Evolutionary conservation across 2,888 invertebrate species (phyloP), one percentile per base, ranked within the genome.

Genomic region (Plebejus argus): DNA sequence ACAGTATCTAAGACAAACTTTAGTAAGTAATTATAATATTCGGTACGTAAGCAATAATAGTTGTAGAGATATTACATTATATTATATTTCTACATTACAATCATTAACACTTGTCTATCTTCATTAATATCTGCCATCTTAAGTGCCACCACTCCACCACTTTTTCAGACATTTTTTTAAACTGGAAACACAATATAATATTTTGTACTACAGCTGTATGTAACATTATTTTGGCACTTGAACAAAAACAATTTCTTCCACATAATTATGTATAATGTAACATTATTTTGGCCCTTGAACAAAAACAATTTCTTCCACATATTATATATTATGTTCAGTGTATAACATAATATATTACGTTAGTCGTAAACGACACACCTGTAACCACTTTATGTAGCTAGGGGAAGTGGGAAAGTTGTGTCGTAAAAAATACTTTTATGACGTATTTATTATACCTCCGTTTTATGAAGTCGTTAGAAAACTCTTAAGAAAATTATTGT

Each of bases 381-480:
- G 74, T 74, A 74, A 74, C 74, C 74, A 53, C 74, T 74, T 71
- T 74, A 74, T 23, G 45, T 49, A 49, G 49, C 74, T 49, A 18
- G 53, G 53, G 53, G 74, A 74, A 72, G 39, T 72, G 72, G 23
- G 74, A 74, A 74, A 74, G 74, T 74, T 53, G 28, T 53, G 74
- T 15, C 74, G 53, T 74, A 49, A 74, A 74, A 71, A 53, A 23
- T 49, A 28, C 49, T 74, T 74, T 74, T 74, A 74, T 74, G 28
- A 53, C 45, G 74, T 53, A 49, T 72, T 72, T 72, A 74, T 74
- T 74, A 74, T 18, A 74, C 28, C 23, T 28, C 28, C 74, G 18
- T 49, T 53, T 72, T 72, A 49, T 49, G 53, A 74, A 74, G 74
- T 74, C 74, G 74, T 74, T 74, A 74, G 53, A 74, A 74, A 28